Evolutionary conservation across 2,888 invertebrate species (phyloP).

Genomic region (Zelleria hepariella): DNA sequence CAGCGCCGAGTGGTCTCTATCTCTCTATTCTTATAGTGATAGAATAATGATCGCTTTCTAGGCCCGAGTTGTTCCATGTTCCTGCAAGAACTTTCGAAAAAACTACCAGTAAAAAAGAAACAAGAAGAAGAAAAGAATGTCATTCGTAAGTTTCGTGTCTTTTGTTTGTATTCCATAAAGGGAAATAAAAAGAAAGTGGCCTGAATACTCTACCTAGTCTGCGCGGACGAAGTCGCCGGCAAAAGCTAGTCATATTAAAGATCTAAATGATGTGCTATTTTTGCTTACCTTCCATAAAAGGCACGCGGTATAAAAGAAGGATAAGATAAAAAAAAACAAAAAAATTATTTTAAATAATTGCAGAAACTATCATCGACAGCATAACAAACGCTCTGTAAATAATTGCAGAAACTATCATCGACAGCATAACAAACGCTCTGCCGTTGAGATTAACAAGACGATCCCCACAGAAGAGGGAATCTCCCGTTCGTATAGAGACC

Average conservation of each 20-base stretch:
- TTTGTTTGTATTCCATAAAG: not conserved
- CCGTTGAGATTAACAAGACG: slow-evolving; percentile 42
- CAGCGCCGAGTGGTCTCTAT: too few species aligned
- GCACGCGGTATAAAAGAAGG: too few species aligned
- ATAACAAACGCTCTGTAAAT: not conserved
- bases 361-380: not conserved
- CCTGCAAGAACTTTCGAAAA: slow-evolving; percentile 47
- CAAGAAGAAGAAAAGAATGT: slow-evolving; percentile 42
- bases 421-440: slow-evolving; percentile 49
- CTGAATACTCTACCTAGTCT: too few species aligned
- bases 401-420: slow-evolving; percentile 50
- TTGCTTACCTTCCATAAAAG: too few species aligned
- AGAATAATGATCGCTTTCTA: slow-evolving; percentile 14
- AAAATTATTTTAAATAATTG: too few species aligned
- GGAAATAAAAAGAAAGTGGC: not conserved
- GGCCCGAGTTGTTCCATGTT: slow-evolving; percentile 61
- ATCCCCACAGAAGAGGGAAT: slow-evolving; percentile 32
- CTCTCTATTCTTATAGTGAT: too few species aligned
- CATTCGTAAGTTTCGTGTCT: slow-evolving; percentile 40
- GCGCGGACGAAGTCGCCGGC: too few species aligned
- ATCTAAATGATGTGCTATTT: too few species aligned
- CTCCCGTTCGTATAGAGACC: slow-evolving; percentile 42
- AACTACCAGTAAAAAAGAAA: slow-evolving; percentile 27
- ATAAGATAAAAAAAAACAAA: too few species aligned
- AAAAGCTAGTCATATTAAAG: too few species aligned